phyloP scores from a whole-genome alignment of 2,888 invertebrate species.

The Drosophila tripunctata region DNA sequence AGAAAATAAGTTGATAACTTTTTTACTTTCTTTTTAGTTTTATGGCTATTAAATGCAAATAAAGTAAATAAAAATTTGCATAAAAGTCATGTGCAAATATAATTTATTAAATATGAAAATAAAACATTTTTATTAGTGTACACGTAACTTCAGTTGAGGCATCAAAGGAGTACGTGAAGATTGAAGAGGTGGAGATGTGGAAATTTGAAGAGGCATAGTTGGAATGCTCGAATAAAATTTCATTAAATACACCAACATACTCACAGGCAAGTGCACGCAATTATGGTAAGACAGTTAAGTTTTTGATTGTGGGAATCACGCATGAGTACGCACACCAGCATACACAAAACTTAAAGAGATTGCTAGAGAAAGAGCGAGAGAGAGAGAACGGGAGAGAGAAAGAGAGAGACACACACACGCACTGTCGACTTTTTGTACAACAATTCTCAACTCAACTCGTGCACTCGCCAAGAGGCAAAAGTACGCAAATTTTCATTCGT shows the following conservation, averaged over 20 bases:
- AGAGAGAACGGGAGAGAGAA: neutral
- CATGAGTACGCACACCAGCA: conserved; percentile 73
- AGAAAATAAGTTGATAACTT: too few species aligned
- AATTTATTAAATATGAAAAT: neutral
- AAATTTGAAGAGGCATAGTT: conserved; percentile 29
- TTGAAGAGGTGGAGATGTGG: neutral
- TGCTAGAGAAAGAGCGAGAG: neutral
- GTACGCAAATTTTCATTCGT: conserved; percentile 72
- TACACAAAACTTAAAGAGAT: conserved; percentile 15
- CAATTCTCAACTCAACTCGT: conserved; percentile 67
- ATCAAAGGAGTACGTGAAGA: neutral
- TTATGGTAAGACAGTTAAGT: conserved; percentile 81
- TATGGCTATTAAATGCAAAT: neutral
- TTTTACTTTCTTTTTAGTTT: too few species aligned
- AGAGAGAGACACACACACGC: conserved; percentile 6
- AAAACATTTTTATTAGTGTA: neutral
- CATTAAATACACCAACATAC: conserved; percentile 73
- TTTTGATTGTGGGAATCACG: conserved; percentile 81
- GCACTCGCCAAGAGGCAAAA: conserved; percentile 56
- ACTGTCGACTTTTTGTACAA: conserved; percentile 50
- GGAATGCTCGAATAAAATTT: conserved; percentile 76
- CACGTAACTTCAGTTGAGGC: neutral
- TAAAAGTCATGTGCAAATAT: too few species aligned
- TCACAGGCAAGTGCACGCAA: conserved; percentile 80
- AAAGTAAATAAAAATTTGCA: neutral